Evolutionary conservation across 2,888 invertebrate species (phyloP), one percentile per base, ranked within the genome.

Genomic region (Lobophora halterata): DNA sequence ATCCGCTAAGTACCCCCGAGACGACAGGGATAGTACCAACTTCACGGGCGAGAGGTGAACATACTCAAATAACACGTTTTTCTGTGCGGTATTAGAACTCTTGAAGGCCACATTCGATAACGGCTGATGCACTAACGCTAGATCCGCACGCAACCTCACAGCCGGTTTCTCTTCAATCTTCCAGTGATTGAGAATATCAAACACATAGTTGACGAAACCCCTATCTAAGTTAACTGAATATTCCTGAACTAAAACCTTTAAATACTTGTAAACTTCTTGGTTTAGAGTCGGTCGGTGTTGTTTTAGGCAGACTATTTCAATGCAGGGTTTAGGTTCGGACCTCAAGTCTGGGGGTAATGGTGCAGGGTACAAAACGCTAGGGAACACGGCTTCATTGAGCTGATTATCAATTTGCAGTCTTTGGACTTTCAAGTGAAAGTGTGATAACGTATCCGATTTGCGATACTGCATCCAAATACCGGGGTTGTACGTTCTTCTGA

Each of bases 401-500:
- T 93, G 93, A 71, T 95, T 95, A 73, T 96, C 95, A 43, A 95
- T 85, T 89, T 95, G 89, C 11, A 90, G 64, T 39, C 81, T 71
- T 61, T 95, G 93, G 7, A 94, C 56, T 67, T 92, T 92, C 29
- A 92, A 79, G 65, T 93, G 92, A 32, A 91, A 72, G 60, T 91
- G 93, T 6, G 89, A 90, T 47, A 92, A 90, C 29, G 92, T 91
- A 14, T 89, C 83, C 0, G 95, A 95, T 66, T 90, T 91, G 21
- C 95, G 85, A 47, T 91, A 85, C 55, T 95, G 94, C 48, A 93
- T 57, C 92, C 93, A 94, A 21, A 95, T 61, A 0, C 92, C 94
- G 1, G 95, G 94, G 36, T 89, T 89, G 64, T 93, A 94, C 0
- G 90, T 91, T 20, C 96, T 85, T 21, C 93, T 77, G 11, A 96